These are phyloP conservation scores for Mixornis gularis DNA, from an alignment of 2,113 vertebrate genomes.

Conservation along the genomic window DNA sequence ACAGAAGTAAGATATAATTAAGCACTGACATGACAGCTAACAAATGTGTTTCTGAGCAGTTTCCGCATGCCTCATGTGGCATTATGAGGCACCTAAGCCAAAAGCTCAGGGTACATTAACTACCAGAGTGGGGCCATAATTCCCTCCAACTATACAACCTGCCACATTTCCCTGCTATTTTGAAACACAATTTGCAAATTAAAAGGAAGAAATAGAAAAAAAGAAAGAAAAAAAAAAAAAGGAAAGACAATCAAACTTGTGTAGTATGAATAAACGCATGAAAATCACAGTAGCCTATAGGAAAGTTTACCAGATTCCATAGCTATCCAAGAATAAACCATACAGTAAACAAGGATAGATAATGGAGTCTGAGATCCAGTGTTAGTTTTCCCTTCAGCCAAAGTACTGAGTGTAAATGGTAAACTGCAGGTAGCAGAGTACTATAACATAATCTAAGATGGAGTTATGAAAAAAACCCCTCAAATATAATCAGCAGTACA, in stretches of 20 bases:
- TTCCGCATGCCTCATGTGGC: constrained; percentile 31
- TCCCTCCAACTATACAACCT: constrained; percentile 34
- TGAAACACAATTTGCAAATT: constrained; percentile 44
- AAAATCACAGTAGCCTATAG: background rate
- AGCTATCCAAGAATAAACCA: background rate
- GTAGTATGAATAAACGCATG: background rate
- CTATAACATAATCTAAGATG: background rate
- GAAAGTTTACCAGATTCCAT: background rate
- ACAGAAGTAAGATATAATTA: constrained; percentile 45
- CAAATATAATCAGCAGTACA: background rate
- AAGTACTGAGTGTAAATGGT: background rate
- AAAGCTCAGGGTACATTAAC: constrained; percentile 55
- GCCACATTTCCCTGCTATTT: constrained; percentile 35
- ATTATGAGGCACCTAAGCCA: constrained; percentile 42
- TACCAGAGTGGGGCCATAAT: constrained; percentile 39
- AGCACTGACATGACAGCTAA: constrained; percentile 24
- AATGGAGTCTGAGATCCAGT: background rate
- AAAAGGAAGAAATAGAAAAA: background rate
- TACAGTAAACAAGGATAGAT: background rate
- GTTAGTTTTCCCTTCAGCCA: background rate
- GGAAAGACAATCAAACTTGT: background rate
- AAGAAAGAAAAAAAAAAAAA: accelerated
- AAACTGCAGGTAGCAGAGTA: background rate
- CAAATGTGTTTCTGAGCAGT: constrained; percentile 36
- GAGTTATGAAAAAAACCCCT: background rate